phyloP scores from a whole-genome alignment of 2,797 vertebrate species.

The Nyctalus aviator region DNA sequence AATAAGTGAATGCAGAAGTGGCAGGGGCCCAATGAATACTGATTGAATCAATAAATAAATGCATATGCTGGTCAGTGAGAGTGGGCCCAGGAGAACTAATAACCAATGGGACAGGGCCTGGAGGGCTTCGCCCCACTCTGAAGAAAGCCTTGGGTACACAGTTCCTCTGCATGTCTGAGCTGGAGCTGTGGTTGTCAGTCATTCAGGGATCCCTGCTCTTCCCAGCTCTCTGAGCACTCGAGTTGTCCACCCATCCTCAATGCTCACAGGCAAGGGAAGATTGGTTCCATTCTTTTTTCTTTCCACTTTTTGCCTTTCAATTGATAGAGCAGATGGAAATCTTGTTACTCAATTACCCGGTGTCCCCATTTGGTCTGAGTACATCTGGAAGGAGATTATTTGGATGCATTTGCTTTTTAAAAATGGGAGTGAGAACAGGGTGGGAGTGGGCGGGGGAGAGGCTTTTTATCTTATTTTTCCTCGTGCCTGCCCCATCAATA shows the following conservation, averaged over 20 bases:
- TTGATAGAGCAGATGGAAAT: constrained; percentile 76
- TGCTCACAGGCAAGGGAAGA: constrained; percentile 24
- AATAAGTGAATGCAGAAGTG: background rate
- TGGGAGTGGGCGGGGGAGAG: background rate
- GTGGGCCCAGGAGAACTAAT: background rate
- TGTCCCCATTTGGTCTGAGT: constrained; percentile 74
- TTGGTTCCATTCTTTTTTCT: background rate
- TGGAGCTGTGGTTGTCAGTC: background rate
- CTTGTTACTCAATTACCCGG: constrained; percentile 76
- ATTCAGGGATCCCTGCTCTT: background rate
- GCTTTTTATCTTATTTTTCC: constrained; percentile 38
- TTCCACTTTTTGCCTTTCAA: constrained; percentile 58
- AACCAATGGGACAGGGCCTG: background rate
- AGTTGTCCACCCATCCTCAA: background rate
- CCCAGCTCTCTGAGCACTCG: background rate
- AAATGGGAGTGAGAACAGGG: constrained; percentile 67
- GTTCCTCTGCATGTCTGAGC: background rate
- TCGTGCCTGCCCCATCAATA: constrained; percentile 10
- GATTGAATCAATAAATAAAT: background rate
- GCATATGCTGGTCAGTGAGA: background rate
- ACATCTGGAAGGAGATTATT: constrained; percentile 79
- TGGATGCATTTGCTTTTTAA: constrained; percentile 65
- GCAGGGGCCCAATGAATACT: background rate
- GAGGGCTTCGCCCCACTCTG: background rate
- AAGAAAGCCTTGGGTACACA: background rate